phyloP scores from a whole-genome alignment of 2,797 vertebrate species.

The Petrocephalus sullivani region DNA sequence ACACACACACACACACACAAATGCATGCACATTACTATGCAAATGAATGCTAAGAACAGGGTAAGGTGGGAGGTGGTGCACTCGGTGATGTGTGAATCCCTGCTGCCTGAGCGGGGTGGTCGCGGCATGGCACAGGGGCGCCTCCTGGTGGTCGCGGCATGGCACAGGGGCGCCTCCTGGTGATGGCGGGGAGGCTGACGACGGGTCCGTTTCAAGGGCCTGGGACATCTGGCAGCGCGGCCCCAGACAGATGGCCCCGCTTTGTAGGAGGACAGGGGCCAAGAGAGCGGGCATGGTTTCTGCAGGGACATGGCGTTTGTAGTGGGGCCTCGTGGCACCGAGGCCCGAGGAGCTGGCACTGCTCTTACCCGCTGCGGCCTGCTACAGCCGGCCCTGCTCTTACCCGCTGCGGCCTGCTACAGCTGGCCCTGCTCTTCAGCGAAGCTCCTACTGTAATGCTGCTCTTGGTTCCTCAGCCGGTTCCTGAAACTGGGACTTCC shows the following conservation, averaged over 20 bases:
- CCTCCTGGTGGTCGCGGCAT: not conserved
- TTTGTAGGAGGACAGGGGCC: constrained; percentile 17
- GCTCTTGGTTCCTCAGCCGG: not conserved
- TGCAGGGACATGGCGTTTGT: not conserved
- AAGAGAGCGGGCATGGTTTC: not conserved
- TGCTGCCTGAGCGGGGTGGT: not conserved
- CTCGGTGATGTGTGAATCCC: not conserved
- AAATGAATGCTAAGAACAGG: constrained; percentile 16
- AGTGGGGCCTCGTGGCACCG: not conserved
- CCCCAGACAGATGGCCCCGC: constrained; percentile 24
- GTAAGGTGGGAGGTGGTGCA: not conserved
- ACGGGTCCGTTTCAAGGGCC: not conserved
- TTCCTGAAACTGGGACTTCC: not conserved
- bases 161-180: not conserved
- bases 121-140: not conserved
- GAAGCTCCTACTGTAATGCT: not conserved
- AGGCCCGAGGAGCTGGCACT: not conserved
- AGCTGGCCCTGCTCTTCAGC: not conserved
- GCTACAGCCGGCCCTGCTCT: no score
- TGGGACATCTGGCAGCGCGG: constrained; percentile 19
- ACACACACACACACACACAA: not conserved
- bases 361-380: not conserved
- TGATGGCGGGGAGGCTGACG: not conserved
- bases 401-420: no score
- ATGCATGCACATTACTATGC: not conserved